phyloP scores from a whole-genome alignment of 2,113 vertebrate species.

The Strix uralensis region DNA sequence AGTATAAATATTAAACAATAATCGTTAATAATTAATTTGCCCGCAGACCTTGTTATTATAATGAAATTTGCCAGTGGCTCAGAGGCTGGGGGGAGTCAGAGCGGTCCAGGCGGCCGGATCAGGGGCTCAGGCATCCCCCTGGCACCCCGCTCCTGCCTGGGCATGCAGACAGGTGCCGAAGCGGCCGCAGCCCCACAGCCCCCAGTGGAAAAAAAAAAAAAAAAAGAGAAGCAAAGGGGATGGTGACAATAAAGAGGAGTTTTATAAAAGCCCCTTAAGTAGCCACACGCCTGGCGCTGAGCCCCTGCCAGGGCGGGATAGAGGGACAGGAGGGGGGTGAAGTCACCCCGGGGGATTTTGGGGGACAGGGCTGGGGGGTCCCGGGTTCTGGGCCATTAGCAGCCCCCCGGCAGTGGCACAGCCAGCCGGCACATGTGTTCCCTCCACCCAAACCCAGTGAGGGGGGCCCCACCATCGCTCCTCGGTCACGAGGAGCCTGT shows the following conservation, averaged over 20 bases:
- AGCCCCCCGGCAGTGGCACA: neutral
- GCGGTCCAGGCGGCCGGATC: neutral
- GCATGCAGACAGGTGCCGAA: neutral
- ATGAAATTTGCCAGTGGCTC: constrained; percentile 14
- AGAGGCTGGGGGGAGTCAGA: neutral
- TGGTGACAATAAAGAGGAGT: neutral
- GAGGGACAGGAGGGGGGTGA: neutral
- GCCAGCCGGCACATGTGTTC: neutral
- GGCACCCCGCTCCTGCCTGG: neutral
- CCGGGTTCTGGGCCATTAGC: neutral
- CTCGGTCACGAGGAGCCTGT: constrained; percentile 29
- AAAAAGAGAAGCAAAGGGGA: neutral
- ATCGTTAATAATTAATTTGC: constrained; percentile 55
- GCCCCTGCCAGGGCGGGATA: neutral
- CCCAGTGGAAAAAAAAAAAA: neutral
- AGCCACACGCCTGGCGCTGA: fast-evolving
- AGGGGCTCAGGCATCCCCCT: neutral
- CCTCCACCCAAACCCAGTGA: neutral
- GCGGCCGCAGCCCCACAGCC: neutral
- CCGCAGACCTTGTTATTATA: constrained; percentile 59
- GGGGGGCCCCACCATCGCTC: neutral
- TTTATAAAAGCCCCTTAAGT: neutral
- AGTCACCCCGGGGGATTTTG: too few relatives aligned
- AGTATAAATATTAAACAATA: constrained; percentile 63
- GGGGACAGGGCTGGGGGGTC: neutral